Evolutionary conservation across 2,113 vertebrate genomes (phyloP), one percentile per base, ranked within the genome.

Genomic region (Microcebus griseorufus): DNA sequence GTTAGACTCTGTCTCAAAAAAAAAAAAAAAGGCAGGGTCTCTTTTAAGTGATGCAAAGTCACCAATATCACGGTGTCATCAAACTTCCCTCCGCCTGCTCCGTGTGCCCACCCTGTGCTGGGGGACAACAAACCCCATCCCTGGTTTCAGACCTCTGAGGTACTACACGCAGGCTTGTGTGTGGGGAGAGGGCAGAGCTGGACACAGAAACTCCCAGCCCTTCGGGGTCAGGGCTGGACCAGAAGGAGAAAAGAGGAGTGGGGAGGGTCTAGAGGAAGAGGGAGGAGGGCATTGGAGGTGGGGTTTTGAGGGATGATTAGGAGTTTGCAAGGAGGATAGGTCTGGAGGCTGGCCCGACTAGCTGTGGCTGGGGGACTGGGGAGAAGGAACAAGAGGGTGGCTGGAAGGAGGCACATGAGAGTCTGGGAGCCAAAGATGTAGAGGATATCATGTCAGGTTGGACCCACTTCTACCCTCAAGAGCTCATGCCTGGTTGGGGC

Each of bases 291-390:
- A n/a, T 20, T 48, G 67, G 32, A 45, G 22, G 48, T 85, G 22
- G 83, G 85, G 16, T n/a, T 90, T 87, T 72, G 64, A 92, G 45
- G 60, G 69, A 78, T 78, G 92, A 82, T 82, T 73, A 95, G 94
- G 82, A 82, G 88, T 93, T 96, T 60, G 9, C 55, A 48, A 48
- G 70, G 70, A 92, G 55, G 32, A 3, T 55, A 27, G 29, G 16
- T 76, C 51, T 93, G 53, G 25, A 62, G 48, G 53, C 58, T 88
- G 78, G 29, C 37, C 60, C 34, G n/a, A 27, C 48, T 69, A 17
- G 37, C 67, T 34, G 12, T 22, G 27, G 58, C 60, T 39, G 20
- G 20, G 2, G 27, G 2, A 17, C 60, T 37, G 13, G 48, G 34
- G 48, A 83, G 20, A 39, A 37, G 60, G 62, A 60, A 37, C 42